phyloP scores from a whole-genome alignment of 1,140 invertebrate genomes.

The Drosophila ercepeae region DNA sequence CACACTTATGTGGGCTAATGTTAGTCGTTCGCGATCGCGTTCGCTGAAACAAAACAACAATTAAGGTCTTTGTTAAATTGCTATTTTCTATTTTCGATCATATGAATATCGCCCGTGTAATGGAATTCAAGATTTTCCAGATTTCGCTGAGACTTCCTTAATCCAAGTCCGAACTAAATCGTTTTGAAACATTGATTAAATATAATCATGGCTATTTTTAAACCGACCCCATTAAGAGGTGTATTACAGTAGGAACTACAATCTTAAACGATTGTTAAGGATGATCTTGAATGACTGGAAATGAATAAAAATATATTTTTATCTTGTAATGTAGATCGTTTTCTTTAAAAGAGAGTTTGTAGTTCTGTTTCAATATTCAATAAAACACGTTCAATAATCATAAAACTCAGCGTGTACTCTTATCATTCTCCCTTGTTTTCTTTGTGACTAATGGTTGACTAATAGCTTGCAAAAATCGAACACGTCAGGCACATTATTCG shows the following conservation, averaged over 20 bases:
- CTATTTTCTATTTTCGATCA: conserved; percentile 8
- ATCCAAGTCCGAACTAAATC: conserved; percentile 13
- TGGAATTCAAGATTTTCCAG: conserved; percentile 34
- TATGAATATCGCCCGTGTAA: conserved; percentile 1
- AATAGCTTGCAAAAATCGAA: conserved; percentile 2
- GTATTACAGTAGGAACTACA: not conserved
- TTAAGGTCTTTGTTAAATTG: conserved; percentile 46
- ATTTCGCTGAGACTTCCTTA: conserved; percentile 29
- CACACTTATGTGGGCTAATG: conserved; percentile 52
- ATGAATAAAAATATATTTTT: too few relatives aligned
- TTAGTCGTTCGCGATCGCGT: conserved; percentile 36
- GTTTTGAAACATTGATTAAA: conserved; percentile 7
- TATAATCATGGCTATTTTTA: conserved; percentile 22
- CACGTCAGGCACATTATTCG: not conserved
- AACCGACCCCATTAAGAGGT: not conserved
- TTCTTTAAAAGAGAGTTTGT: not conserved
- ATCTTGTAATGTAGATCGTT: not conserved
- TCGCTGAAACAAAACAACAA: conserved; percentile 40
- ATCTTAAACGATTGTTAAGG: not conserved
- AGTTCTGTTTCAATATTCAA: not conserved
- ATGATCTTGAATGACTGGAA: not conserved
- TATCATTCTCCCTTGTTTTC: conserved; percentile 13
- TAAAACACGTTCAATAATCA: not conserved
- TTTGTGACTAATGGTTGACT: conserved; percentile 38
- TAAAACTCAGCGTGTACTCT: conserved; percentile 5